These are phyloP conservation scores for Drepana falcataria DNA, from an alignment of 2,888 invertebrate genomes.

Conservation along the genomic window DNA sequence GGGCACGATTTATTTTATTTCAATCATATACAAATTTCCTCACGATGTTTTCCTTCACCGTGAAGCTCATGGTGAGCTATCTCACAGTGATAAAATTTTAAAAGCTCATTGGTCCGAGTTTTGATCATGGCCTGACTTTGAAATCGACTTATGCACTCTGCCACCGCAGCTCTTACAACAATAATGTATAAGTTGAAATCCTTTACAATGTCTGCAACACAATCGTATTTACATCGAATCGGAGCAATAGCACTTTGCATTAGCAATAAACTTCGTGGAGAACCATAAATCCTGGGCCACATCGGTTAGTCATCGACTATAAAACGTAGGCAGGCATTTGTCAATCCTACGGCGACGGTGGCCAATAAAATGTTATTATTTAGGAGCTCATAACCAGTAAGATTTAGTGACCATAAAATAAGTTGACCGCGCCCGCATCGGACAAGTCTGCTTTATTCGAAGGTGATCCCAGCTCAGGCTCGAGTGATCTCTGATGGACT, in stretches of 20 bases:
- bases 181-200: too few relatives aligned
- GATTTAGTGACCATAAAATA: conserved; percentile 71
- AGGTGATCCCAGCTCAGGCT: conserved; percentile 35
- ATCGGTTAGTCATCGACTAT: conserved; percentile 50
- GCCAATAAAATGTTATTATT: conserved; percentile 73
- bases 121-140: too few relatives aligned
- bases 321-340: conserved; percentile 62
- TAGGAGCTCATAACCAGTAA: conserved; percentile 69
- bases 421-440: conserved; percentile 49
- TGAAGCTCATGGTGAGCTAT: too few relatives aligned
- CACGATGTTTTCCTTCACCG: too few relatives aligned
- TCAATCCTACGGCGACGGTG: conserved; percentile 57
- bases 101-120: too few relatives aligned
- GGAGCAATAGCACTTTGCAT: conserved; percentile 39
- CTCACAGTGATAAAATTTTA: too few relatives aligned
- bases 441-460: conserved; percentile 38
- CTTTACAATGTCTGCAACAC: too few relatives aligned
- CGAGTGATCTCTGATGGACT: conserved; percentile 36
- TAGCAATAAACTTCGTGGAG: conserved; percentile 62
- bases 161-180: too few relatives aligned
- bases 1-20: too few relatives aligned
- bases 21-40: too few relatives aligned
- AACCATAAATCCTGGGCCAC: conserved; percentile 59
- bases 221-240: conserved; percentile 17
- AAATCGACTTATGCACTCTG: too few relatives aligned